Base-by-base conservation (phyloP, 2,888 invertebrate genomes). In the Catocala nupta region DNA sequence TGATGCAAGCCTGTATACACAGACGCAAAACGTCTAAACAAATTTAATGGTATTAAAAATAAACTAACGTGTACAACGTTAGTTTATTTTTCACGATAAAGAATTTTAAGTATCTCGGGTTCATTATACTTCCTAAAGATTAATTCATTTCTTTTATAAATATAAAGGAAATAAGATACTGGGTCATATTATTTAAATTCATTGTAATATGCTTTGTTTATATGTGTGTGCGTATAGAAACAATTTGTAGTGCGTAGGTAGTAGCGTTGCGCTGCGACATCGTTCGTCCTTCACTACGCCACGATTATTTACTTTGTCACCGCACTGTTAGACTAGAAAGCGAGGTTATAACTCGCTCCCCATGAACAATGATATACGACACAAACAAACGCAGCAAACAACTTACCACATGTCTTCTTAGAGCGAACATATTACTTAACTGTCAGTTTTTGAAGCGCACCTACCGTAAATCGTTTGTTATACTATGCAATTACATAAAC, bases 271-370 rank as follows among this genome's bases (percentile, higher is more conserved):
- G 56, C 45, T 25, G 42, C 45, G 45, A 45, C 45, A 47, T 25
- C 45, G 42, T 9, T 36, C 52, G 25, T 54, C 16, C 25, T 65
- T 57, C 36, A 12, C 45, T 11, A 13, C 34, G 16, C 51, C 43
- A 55, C 50, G 42, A 63, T 55, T 68, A 65, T 75, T 65, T 70
- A 70, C 59, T 65, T 68, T 76, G 68, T 65, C 63, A 49, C 61
- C 68, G 61, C 70, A 61, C 65, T 74, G 68, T 68, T 68, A 54
- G 45, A 63, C 55, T 63, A n/a, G 36, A 53, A 50, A 58, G 55
- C 57, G 60, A 62, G 59, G 64, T 62, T 64, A 56, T 59, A 58
- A 65, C 61, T 65, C 61, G 33, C 61, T 55, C 57, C 47, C 42
- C 62, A 60, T 64, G 70, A 63, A 60, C 59, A 68, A 68, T 75